phyloP scores from a whole-genome alignment of 2,113 vertebrate species.

The Micromys minutus region DNA sequence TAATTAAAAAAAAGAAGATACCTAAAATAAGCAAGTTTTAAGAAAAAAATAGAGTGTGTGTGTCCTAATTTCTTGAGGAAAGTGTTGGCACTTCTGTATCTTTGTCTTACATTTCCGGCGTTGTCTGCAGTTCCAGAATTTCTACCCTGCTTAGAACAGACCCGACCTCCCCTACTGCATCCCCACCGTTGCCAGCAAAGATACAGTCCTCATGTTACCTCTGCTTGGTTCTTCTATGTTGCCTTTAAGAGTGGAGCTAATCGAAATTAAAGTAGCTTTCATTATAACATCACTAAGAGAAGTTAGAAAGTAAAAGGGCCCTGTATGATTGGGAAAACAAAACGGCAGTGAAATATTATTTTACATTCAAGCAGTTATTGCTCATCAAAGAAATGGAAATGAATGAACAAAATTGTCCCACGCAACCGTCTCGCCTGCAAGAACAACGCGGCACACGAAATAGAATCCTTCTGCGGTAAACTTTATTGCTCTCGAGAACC shows the following conservation, averaged over 20 bases:
- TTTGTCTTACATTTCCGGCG: fast-evolving
- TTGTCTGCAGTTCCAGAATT: background rate
- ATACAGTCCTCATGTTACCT: background rate
- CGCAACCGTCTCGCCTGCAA: too few relatives aligned
- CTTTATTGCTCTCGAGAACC: too few relatives aligned
- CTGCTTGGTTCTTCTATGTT: background rate
- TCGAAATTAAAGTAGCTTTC: background rate
- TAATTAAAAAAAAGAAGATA: slow-evolving; percentile 3
- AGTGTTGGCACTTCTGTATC: background rate
- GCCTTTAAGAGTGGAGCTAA: background rate
- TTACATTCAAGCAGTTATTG: slow-evolving; percentile 10
- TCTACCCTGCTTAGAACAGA: background rate
- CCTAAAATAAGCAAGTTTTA: background rate
- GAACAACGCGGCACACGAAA: too few relatives aligned
- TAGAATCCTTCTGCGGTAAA: too few relatives aligned
- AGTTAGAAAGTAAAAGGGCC: background rate
- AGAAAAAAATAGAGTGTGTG: background rate
- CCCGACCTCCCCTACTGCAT: background rate
- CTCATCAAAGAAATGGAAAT: background rate
- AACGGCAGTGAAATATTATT: background rate
- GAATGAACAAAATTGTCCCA: background rate
- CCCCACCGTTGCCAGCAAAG: background rate
- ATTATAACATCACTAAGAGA: background rate
- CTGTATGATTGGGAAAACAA: background rate
- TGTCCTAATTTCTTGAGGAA: background rate